These are phyloP conservation scores for Neuroscelio doddi DNA, from an alignment of 2,888 invertebrate species.

Conservation along the genomic window DNA sequence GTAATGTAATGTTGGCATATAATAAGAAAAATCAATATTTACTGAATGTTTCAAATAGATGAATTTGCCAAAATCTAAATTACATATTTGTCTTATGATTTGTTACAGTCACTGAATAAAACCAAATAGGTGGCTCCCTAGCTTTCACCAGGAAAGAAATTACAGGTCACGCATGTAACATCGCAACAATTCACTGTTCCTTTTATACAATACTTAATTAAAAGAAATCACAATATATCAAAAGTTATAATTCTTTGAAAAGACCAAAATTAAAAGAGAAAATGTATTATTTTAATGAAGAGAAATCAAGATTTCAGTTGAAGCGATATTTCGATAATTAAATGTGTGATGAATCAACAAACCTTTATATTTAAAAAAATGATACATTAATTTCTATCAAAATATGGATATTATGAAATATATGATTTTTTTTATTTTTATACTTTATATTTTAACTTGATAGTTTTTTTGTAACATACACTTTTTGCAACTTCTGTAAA, in stretches of 20 bases:
- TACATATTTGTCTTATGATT: slow-evolving; percentile 20
- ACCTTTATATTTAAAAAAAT: too few species aligned
- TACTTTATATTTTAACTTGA: neutral
- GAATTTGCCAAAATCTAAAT: slow-evolving; percentile 11
- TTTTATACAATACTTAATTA: slow-evolving; percentile 20
- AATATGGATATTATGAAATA: too few species aligned
- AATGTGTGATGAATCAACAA: too few species aligned
- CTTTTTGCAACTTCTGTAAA: neutral
- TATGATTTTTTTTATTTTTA: too few species aligned
- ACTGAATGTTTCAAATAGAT: too few species aligned
- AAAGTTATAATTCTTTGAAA: slow-evolving; percentile 9
- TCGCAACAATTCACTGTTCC: slow-evolving; percentile 57
- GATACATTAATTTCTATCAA: too few species aligned
- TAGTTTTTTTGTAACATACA: neutral
- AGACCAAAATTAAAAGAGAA: neutral
- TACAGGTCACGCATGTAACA: slow-evolving; percentile 65
- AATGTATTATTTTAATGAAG: too few species aligned
- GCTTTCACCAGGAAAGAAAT: slow-evolving; percentile 71
- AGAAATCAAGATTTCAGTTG: too few species aligned
- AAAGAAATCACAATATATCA: neutral
- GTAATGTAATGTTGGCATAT: too few species aligned
- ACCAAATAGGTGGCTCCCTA: slow-evolving; percentile 53
- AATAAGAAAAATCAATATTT: too few species aligned
- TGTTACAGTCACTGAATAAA: slow-evolving; percentile 58
- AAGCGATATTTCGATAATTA: too few species aligned